These are phyloP conservation scores for Calephelis nemesis DNA, from an alignment of 1,140 invertebrate species.

Conservation along the genomic window DNA sequence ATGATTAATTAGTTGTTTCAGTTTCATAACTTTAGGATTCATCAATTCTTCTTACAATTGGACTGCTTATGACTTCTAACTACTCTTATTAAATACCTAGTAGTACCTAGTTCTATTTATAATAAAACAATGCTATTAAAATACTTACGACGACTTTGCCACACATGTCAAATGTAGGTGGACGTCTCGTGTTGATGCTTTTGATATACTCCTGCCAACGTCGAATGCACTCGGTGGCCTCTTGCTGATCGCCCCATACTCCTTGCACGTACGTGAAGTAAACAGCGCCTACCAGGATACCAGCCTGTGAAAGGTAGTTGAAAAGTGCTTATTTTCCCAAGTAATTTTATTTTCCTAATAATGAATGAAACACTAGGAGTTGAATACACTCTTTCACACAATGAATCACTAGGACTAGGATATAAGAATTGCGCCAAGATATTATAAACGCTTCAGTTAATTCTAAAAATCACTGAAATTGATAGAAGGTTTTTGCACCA, in stretches of 20 bases:
- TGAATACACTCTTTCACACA: conserved; percentile 27
- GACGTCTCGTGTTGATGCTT: conserved; percentile 63
- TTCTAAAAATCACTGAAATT: too few relatives aligned
- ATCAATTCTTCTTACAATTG: too few relatives aligned
- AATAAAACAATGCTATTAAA: too few relatives aligned
- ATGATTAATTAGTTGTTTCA: too few relatives aligned
- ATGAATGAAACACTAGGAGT: conserved; percentile 54
- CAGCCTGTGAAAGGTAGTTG: conserved; percentile 47
- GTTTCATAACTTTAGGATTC: too few relatives aligned
- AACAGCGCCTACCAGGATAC: conserved; percentile 61
- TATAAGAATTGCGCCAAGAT: conserved; percentile 19
- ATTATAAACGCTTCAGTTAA: neutral
- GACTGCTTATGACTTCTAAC: too few relatives aligned
- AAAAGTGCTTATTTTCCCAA: conserved; percentile 11
- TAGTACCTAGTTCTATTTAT: too few relatives aligned
- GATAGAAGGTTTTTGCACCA: too few relatives aligned
- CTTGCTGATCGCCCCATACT: conserved; percentile 70
- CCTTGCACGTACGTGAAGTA: conserved; percentile 71
- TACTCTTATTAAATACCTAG: too few relatives aligned
- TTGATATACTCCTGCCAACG: conserved; percentile 66
- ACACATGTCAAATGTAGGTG: conserved; percentile 57
- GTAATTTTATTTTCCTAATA: conserved; percentile 44
- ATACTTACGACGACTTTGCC: conserved; percentile 65
- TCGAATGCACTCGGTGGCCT: conserved; percentile 60
- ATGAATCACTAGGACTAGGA: conserved; percentile 21